phyloP scores from a whole-genome alignment of 2,113 vertebrate species.

The Gadus macrocephalus region DNA sequence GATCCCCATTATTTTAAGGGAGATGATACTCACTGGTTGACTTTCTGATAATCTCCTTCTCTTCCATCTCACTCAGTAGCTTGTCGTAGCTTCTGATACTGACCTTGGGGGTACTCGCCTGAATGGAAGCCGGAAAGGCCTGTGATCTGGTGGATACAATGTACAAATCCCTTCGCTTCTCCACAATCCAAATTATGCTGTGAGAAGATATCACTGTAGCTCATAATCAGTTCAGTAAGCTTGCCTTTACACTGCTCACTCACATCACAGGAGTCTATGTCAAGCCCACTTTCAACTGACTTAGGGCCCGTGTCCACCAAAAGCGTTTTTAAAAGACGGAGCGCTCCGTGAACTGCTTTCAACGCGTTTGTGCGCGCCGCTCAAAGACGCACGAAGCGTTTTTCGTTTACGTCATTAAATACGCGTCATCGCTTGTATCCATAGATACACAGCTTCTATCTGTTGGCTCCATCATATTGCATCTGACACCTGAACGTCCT shows the following conservation, averaged over 20 bases:
- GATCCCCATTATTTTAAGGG: conserved; percentile 4
- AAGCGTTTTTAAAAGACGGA: too few relatives aligned
- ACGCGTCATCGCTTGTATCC: too few relatives aligned
- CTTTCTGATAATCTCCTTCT: neutral
- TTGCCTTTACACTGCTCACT: neutral
- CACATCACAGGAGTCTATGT: conserved; percentile 19
- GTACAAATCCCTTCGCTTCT: conserved; percentile 13
- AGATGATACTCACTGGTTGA: conserved; percentile 7
- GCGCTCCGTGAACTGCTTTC: too few relatives aligned
- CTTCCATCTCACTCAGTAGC: conserved; percentile 4
- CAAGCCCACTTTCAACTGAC: conserved; percentile 11
- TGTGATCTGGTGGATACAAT: conserved; percentile 5
- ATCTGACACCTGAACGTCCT: too few relatives aligned
- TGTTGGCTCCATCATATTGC: too few relatives aligned
- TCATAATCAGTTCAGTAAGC: neutral
- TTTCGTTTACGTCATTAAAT: too few relatives aligned
- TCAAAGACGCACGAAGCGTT: too few relatives aligned
- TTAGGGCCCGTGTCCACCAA: too few relatives aligned
- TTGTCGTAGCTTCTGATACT: neutral
- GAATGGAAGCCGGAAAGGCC: conserved; percentile 12
- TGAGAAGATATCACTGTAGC: conserved; percentile 19
- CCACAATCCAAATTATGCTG: conserved; percentile 28
- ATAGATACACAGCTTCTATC: too few relatives aligned
- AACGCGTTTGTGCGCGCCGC: too few relatives aligned
- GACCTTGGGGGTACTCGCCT: neutral